These are phyloP conservation scores for Phoebastria nigripes DNA, from an alignment of 2,797 vertebrate genomes.

Conservation along the genomic window DNA sequence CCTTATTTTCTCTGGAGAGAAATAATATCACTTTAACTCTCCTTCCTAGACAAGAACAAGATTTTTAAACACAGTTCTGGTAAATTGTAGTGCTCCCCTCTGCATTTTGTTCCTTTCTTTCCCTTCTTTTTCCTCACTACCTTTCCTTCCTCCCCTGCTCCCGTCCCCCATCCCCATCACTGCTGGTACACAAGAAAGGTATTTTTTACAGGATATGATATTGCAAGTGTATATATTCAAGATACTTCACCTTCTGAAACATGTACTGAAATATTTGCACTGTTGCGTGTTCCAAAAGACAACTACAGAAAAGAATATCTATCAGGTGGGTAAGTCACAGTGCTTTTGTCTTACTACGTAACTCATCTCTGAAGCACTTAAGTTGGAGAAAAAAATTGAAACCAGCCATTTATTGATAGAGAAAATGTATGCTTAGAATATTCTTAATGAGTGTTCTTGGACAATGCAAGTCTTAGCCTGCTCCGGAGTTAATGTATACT, in stretches of 20 bases:
- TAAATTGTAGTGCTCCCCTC: not conserved
- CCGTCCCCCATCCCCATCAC: no score
- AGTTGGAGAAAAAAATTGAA: not conserved
- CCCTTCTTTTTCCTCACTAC: not conserved
- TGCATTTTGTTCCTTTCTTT: not conserved
- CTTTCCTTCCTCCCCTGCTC: not conserved
- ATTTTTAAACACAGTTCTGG: not conserved
- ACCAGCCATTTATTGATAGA: not conserved
- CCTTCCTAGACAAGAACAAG: not conserved
- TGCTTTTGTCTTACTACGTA: not conserved
- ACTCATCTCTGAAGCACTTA: not conserved
- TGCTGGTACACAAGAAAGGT: not conserved
- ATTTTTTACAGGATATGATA: not conserved
- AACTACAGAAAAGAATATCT: not conserved
- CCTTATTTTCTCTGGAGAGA: not conserved
- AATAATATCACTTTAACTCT: not conserved
- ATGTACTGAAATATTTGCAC: not conserved
- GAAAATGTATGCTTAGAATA: not conserved
- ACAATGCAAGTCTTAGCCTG: not conserved
- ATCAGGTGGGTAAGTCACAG: not conserved
- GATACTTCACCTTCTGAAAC: not conserved
- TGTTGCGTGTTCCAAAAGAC: not conserved
- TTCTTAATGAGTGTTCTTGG: not conserved
- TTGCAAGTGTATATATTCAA: not conserved
- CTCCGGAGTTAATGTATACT: not conserved